Evolutionary conservation across 2,113 vertebrate species (phyloP).

Genomic region (Thymallus thymallus): DNA sequence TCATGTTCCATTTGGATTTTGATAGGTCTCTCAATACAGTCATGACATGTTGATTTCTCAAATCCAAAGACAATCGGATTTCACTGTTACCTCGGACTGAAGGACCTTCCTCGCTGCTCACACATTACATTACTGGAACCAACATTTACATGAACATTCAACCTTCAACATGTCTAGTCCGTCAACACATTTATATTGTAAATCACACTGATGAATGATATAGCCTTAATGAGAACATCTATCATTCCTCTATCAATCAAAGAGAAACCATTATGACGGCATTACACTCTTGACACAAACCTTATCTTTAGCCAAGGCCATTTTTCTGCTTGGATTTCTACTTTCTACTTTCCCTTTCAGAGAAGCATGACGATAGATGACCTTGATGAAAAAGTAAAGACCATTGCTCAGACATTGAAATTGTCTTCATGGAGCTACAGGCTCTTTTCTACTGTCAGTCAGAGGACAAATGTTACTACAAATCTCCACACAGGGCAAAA

Average conservation of each 20-base stretch:
- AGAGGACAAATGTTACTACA: neutral
- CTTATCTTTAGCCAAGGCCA: constrained; percentile 3
- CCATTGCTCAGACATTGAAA: constrained; percentile 42
- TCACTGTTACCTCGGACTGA: neutral
- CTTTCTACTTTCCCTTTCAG: constrained; percentile 17
- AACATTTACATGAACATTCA: neutral
- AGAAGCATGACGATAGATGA: constrained; percentile 60
- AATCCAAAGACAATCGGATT: neutral
- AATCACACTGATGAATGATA: neutral
- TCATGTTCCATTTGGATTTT: constrained; percentile 62
- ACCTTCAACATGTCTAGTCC: neutral
- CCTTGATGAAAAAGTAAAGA: constrained; percentile 66
- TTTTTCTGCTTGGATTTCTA: constrained; percentile 17
- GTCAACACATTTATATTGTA: neutral
- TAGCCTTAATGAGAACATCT: constrained; percentile 2
- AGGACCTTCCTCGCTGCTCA: neutral
- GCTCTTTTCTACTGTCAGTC: constrained; percentile 18
- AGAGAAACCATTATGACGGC: constrained; percentile 5
- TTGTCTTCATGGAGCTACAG: constrained; percentile 29
- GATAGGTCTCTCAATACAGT: constrained; percentile 15
- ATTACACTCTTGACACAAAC: constrained; percentile 3
- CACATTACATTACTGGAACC: neutral
- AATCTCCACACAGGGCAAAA: constrained; percentile 19
- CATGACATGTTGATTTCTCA: neutral
- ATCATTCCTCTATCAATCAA: neutral